phyloP scores from a whole-genome alignment of 2,888 invertebrate genomes.

The Lepeophtheirus nordmannii region DNA sequence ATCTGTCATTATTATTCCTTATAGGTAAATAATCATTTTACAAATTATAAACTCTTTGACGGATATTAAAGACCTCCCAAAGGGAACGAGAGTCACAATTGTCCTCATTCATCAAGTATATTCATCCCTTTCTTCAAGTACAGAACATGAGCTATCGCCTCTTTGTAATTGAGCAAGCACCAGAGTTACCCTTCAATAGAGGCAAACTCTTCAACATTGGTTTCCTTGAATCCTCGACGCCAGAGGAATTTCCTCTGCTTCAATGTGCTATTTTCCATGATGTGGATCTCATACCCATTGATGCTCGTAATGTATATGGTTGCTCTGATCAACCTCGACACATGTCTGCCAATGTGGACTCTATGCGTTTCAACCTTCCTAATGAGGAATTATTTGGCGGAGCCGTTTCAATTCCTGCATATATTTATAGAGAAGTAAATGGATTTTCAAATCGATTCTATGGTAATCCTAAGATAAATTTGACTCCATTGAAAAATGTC shows the following conservation, averaged over 20 bases:
- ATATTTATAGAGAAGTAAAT: constrained; percentile 18
- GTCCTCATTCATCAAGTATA: neutral
- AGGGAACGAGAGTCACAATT: neutral
- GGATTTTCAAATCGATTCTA: constrained; percentile 18
- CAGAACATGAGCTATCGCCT: constrained; percentile 14
- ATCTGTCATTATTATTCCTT: neutral
- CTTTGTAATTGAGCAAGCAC: constrained; percentile 6
- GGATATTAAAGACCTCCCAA: neutral
- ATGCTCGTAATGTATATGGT: constrained; percentile 13
- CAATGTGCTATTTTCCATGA: constrained; percentile 22
- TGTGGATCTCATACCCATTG: constrained; percentile 17
- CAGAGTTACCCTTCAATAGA: neutral
- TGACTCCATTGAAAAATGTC: neutral
- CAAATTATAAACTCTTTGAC: neutral
- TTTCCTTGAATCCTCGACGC: neutral
- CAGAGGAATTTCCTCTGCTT: neutral
- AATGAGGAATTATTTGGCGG: constrained; percentile 16
- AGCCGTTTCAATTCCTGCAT: constrained; percentile 1
- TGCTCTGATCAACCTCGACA: constrained; percentile 15
- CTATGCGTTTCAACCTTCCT: constrained; percentile 16
- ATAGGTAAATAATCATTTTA: neutral
- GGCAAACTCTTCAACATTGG: constrained; percentile 18
- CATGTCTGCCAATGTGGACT: constrained; percentile 10
- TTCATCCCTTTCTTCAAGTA: constrained; percentile 19
- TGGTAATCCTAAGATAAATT: neutral